A percentile compares a stretch with the other conserved stretches of the same genome.
Evolutionary conservation across 2,888 invertebrate genomes (phyloP).

Genomic region (Colostygia pectinataria): DNA sequence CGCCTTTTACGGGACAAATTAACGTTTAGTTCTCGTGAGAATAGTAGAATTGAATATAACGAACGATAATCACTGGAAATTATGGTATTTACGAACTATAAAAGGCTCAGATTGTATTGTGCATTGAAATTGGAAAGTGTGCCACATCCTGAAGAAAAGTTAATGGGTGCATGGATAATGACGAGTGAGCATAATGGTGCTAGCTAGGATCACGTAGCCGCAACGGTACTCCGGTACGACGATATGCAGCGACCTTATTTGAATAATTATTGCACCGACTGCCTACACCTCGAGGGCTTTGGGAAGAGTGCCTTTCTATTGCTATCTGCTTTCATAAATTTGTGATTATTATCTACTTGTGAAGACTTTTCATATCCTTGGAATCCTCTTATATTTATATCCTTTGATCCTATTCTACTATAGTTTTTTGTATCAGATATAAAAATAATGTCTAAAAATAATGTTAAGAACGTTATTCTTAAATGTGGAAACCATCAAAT

Average conservation of each 20-base stretch:
- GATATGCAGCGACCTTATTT: constrained; percentile 63
- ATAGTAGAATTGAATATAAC: constrained; percentile 32
- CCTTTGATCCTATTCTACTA: too few relatives aligned
- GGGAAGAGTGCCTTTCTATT: constrained; percentile 47
- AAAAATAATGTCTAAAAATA: too few relatives aligned
- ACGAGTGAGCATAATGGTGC: constrained; percentile 55
- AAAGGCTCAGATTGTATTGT: constrained; percentile 41
- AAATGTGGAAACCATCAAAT: too few relatives aligned
- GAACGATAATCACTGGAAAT: constrained; percentile 21
- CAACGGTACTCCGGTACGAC: constrained; percentile 62
- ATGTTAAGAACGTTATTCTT: too few relatives aligned
- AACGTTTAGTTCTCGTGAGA: constrained; percentile 57
- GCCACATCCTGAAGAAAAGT: constrained; percentile 66
- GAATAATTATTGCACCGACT: constrained; percentile 64
- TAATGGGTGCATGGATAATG: constrained; percentile 67
- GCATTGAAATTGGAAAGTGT: constrained; percentile 56
- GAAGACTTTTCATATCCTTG: neutral
- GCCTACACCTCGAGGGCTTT: constrained; percentile 42
- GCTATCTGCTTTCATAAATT: constrained; percentile 30
- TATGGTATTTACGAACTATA: constrained; percentile 1
- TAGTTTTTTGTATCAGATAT: too few relatives aligned
- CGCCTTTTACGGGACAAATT: constrained; percentile 71
- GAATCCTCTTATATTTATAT: too few relatives aligned
- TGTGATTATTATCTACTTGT: neutral
- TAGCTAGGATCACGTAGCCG: constrained; percentile 71